These are phyloP conservation scores for Melanocharis versteri DNA, from an alignment of 2,113 vertebrate genomes.

Conservation along the genomic window DNA sequence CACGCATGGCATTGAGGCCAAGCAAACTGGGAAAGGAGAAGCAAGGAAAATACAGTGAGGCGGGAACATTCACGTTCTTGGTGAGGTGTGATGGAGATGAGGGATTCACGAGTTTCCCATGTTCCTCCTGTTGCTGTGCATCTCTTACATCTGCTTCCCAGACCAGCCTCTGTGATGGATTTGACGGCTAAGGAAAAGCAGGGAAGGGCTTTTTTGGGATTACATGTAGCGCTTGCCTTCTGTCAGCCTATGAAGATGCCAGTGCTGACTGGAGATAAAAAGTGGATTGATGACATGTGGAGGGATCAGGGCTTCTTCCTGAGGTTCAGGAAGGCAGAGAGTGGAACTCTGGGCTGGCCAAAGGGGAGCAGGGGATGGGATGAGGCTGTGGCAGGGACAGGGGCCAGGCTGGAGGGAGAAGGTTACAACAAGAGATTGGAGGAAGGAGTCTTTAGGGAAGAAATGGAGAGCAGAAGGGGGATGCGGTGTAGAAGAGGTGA, in stretches of 20 bases:
- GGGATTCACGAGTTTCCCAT: not conserved
- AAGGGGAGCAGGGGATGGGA: not conserved
- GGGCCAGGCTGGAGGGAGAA: not conserved
- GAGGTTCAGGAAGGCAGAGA: not conserved
- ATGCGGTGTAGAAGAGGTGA: not conserved
- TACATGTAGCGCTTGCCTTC: not conserved
- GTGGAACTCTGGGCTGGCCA: not conserved
- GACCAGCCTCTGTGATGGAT: not conserved
- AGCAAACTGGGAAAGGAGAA: not conserved
- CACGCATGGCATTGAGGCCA: not conserved
- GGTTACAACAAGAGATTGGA: not conserved
- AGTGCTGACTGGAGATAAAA: not conserved
- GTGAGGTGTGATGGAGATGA: not conserved
- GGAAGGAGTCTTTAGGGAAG: not conserved
- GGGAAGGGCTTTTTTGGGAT: not conserved
- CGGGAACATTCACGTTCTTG: not conserved
- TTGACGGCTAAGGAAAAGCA: not conserved
- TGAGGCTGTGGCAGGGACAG: not conserved
- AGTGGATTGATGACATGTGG: not conserved
- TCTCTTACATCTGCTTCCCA: not conserved
- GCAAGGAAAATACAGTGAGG: not conserved
- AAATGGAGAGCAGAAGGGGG: not conserved
- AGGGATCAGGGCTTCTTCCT: not conserved
- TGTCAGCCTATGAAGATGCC: not conserved
- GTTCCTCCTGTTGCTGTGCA: not conserved